Evolutionary conservation across 37 sponge, comb jelly and placozoan species (phyloP).

Genomic region (Aplysina aerophoba): DNA sequence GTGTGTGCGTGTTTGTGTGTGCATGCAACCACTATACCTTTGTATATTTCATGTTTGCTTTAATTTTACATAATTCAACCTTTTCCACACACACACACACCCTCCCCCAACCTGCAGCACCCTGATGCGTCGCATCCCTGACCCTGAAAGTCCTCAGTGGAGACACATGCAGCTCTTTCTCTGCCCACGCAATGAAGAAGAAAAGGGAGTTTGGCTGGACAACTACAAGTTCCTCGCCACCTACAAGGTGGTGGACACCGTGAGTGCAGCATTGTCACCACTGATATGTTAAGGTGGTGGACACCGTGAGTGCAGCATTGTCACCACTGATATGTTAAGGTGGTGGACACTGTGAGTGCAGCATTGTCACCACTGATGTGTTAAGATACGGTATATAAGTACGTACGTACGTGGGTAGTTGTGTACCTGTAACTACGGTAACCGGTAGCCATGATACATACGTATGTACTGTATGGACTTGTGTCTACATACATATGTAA

Average conservation of each 20-base stretch:
- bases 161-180: slow-evolving; percentile 76
- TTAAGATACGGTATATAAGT: slow-evolving; percentile 37
- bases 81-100: neutral
- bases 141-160: slow-evolving; percentile 70
- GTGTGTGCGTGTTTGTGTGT: too few relatives aligned
- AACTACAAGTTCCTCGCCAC: slow-evolving; percentile 92
- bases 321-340: slow-evolving; percentile 11
- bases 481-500: too few relatives aligned
- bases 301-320: slow-evolving; percentile 51
- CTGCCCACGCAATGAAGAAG: slow-evolving; percentile 31
- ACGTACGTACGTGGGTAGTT: neutral
- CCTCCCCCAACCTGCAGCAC: slow-evolving; percentile 49
- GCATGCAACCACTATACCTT: too few relatives aligned
- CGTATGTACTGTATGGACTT: too few relatives aligned
- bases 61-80: too few relatives aligned
- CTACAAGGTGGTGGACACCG: slow-evolving; percentile 78
- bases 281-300: slow-evolving; percentile 41
- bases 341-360: slow-evolving; percentile 66
- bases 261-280: slow-evolving; percentile 29
- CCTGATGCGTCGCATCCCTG: slow-evolving; percentile 82
- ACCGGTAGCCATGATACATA: too few relatives aligned
- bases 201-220: slow-evolving; percentile 86
- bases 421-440: neutral
- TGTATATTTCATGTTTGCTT: too few relatives aligned
- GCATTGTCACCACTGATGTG: neutral